A percentile compares a stretch with the other conserved stretches of the same genome.
Evolutionary conservation across 1,140 invertebrate genomes (phyloP).

Genomic region (Eulimnadia texana): DNA sequence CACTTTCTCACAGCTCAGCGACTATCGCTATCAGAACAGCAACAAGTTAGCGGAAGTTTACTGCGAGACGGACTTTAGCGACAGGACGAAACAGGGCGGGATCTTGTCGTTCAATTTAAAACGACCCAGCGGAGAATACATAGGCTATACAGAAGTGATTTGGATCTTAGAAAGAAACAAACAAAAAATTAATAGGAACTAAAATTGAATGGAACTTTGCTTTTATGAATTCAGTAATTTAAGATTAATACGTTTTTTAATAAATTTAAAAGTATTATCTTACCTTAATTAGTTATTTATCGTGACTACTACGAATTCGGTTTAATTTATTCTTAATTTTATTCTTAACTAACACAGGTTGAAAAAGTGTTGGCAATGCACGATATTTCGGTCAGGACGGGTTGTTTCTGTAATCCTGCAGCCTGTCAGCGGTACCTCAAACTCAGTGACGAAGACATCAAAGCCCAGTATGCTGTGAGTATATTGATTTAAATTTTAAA

Average conservation of each 20-base stretch:
- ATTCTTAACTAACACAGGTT: conserved; percentile 40
- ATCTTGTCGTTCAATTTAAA: conserved; percentile 80
- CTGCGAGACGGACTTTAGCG: conserved; percentile 47
- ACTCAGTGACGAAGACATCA: conserved; percentile 50
- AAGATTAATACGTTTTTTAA: too few relatives aligned
- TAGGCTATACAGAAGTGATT: conserved; percentile 76
- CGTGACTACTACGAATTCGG: too few relatives aligned
- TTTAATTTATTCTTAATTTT: not conserved
- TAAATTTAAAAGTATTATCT: too few relatives aligned
- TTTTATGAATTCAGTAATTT: too few relatives aligned
- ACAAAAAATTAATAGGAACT: too few relatives aligned
- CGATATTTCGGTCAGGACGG: conserved; percentile 73
- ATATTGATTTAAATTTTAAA: conserved; percentile 3
- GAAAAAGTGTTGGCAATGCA: conserved; percentile 74
- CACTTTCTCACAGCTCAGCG: conserved; percentile 40
- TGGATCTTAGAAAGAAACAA: too few relatives aligned
- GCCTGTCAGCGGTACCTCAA: conserved; percentile 73
- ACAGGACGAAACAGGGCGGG: conserved; percentile 53
- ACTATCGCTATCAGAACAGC: conserved; percentile 58
- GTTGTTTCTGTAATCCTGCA: conserved; percentile 94
- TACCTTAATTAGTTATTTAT: too few relatives aligned
- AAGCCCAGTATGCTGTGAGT: conserved; percentile 54
- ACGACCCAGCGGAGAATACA: conserved; percentile 53
- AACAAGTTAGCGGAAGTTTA: conserved; percentile 55
- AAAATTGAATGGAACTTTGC: too few relatives aligned